Base-by-base conservation (phyloP, 2,888 invertebrate species). In the Smittia aterrima region DNA sequence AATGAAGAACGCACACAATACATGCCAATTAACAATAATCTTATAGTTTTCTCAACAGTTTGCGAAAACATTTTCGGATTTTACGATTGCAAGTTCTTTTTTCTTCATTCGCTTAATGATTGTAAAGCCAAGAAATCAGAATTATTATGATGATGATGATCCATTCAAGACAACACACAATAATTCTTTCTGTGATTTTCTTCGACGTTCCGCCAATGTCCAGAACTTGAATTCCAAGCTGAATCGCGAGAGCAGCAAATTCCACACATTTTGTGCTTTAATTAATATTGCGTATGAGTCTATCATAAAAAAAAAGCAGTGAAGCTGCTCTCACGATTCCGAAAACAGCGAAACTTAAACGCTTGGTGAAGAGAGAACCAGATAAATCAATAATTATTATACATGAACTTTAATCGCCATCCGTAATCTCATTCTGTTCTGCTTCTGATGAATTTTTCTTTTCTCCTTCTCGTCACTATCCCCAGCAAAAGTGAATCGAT, bases 1-100 rank as follows among this genome's bases (percentile, higher is more conserved):
- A 38, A 38, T 38, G 38, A 9, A 38, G 38, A 38, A 38, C 47
- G n/a, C 47, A 16, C 7, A 68, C 68, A 68, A 68, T 68, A 68
- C 68, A 68, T 47, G 68, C 47, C 68, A 68, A 68, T 68, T 68
- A 68, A 68, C 68, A 68, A 68, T 68, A 68, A 68, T 68, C 68
- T 58, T 58, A 58, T 18, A 58, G 58, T 22, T 58, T 58, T 58
- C 58, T 58, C 47, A 58, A 22, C 58, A 47, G 13, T 47, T n/a
- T n/a, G n/a, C n/a, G n/a, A n/a, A n/a, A n/a, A n/a, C n/a, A n/a
- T n/a, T n/a, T n/a, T n/a, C n/a, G 16, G 16, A n/a, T 58, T 58
- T 58, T 58, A 58, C 20, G 58, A 20, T 58, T 22, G 58, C 24
- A 20, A 22, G 9, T 58, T 58, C 7, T 58, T 58, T 20, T 18